Conservation (phyloP, 2,113 vertebrate species). For the Trochalopteron elliotii region DNA sequence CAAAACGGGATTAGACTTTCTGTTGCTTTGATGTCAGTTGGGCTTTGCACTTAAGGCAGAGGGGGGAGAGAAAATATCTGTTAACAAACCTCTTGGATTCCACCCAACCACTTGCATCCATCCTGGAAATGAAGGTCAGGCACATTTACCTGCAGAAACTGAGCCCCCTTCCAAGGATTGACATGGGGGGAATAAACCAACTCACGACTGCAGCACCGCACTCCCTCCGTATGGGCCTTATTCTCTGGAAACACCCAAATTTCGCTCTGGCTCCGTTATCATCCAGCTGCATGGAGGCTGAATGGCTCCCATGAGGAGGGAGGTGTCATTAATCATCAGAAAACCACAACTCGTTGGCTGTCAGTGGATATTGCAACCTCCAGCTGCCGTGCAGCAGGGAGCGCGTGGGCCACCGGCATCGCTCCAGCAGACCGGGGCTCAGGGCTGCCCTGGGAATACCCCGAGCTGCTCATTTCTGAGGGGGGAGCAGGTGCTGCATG, state of each 20-base stretch:
- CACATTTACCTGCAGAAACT: not conserved
- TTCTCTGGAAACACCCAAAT: not conserved
- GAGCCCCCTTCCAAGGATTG: not conserved
- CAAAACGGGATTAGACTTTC: conserved; percentile 64
- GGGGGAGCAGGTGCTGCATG: not conserved
- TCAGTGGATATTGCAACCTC: conserved; percentile 15
- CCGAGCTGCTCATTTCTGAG: not conserved
- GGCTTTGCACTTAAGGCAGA: conserved; percentile 39
- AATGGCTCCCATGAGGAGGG: not conserved
- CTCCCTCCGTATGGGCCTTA: not conserved
- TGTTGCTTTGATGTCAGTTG: conserved; percentile 66
- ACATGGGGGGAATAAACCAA: accelerated
- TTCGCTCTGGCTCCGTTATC: not conserved
- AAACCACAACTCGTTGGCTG: conserved; percentile 7
- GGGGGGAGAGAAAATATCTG: not conserved
- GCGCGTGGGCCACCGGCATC: not conserved
- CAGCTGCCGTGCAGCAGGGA: not conserved
- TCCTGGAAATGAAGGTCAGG: not conserved
- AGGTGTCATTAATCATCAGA: conserved; percentile 29
- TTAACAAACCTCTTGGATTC: not conserved
- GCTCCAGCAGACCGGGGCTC: not conserved
- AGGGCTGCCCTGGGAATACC: not conserved
- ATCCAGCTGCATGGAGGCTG: not conserved
- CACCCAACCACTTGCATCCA: not conserved
- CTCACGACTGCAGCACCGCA: accelerated